phyloP scores from a whole-genome alignment of 2,888 invertebrate genomes.

The Balanococcus diminutus region DNA sequence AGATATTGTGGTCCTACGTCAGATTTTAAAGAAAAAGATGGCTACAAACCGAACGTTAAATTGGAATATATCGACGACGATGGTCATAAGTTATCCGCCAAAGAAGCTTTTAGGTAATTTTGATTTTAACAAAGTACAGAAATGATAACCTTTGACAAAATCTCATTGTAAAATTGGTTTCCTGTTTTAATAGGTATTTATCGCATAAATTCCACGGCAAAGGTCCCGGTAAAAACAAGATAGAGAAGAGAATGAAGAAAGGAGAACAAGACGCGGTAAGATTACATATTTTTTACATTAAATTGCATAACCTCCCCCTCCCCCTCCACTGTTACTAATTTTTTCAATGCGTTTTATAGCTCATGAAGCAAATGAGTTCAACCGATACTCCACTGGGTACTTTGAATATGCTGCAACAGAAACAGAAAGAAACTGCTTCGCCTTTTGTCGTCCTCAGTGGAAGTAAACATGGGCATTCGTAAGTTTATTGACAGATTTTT shows the following conservation, averaged over 20 bases:
- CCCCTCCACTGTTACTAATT: neutral
- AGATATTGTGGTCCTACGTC: conserved; percentile 80
- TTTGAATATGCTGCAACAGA: conserved; percentile 89
- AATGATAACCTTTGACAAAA: neutral
- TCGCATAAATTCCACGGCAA: conserved; percentile 99
- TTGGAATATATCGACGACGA: conserved; percentile 97
- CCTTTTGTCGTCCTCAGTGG: conserved; percentile 93
- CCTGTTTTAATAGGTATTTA: conserved; percentile 73
- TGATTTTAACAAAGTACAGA: neutral
- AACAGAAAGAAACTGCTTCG: conserved; percentile 92
- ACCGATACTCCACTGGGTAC: conserved; percentile 97
- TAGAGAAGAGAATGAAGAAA: conserved; percentile 94
- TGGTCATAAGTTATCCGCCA: conserved; percentile 87
- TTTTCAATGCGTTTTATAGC: conserved; percentile 62
- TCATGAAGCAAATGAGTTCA: conserved; percentile 97
- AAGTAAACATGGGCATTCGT: conserved; percentile 65
- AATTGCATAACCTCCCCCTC: too few species aligned
- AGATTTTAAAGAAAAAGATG: conserved; percentile 90
- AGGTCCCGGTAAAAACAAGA: conserved; percentile 97
- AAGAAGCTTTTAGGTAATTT: conserved; percentile 83
- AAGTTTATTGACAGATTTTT: conserved; percentile 15
- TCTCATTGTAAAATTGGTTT: neutral
- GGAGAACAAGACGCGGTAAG: conserved; percentile 86
- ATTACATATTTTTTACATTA: conserved; percentile 57
- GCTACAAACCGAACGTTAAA: conserved; percentile 91